Base-by-base conservation (phyloP, 2,888 invertebrate species). In the Alloscopus bannaensis region DNA sequence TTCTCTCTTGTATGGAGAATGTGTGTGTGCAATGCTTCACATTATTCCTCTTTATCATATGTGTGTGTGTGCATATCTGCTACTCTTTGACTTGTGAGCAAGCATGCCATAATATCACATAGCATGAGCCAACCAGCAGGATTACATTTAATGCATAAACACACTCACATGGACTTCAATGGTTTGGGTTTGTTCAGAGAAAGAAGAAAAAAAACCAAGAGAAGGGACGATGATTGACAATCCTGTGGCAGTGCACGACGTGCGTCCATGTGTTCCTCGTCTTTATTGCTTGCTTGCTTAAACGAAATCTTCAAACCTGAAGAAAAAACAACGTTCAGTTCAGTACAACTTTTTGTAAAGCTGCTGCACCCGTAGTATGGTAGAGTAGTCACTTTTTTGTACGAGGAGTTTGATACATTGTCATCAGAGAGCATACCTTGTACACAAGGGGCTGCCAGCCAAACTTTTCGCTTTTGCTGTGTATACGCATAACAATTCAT, bases 171-270 rank as follows among this genome's bases (percentile, higher is more conserved):
- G 36, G 8, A 36, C 36, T 6, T 20, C 22, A 50, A 4, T 45
- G 45, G n/a, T 45, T 45, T 45, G n/a, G n/a, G n/a, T 45, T 24
- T 26, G 22, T 22, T 50, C 20, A 2, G 16, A 18, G 36, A n/a
- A 71, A 31, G 45, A 64, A 29, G 22, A 18, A 24, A 65, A 28
- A 55, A 52, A 52, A 78, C 77, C 65, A 62, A 75, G 81, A 73
- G 81, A 81, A 80, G 79, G 81, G 71, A 52, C 72, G 78, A 84
- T 82, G 84, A 82, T 84, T 82, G 81, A 82, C 82, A 82, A 82
- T 83, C 80, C 75, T 83, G 76, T 62, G 82, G 79, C 81, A 84
- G 82, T 84, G 81, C 84, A 84, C 81, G 81, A 81, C 81, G 79
- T 81, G 83, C 81, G 81, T 81, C 72, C 84, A 83, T 80, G 81